Base-by-base conservation (phyloP, 1,140 invertebrate genomes). In the Proctacanthus coquilletti region DNA sequence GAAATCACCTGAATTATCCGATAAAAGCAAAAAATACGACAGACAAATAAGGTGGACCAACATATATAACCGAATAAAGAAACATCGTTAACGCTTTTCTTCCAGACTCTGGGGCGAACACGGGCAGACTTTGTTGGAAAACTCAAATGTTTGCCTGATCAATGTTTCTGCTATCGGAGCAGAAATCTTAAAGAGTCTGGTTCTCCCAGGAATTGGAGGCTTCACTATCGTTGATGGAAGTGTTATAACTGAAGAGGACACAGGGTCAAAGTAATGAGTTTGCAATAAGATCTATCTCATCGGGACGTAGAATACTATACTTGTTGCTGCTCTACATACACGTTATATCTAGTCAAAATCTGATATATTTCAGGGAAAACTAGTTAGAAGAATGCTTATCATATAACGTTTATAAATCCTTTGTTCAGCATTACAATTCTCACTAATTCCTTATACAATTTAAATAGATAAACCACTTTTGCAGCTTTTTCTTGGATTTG, bases 211-310 rank as follows among this genome's bases (percentile, higher is more conserved):
- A 10, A 81, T 97, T 50, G 91, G 93, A 40, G 80, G 84, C n/a
- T 91, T 98, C 47, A 96, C 91, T 1, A 88, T 98, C 47, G 77
- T 96, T 6, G 95, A 98, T 73, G 83, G 81, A 11, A 74, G 79
- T 49, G 81, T 77, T 50, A 72, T 89, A 2, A 79, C 71, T 17
- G 81, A 86, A 41, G 85, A 93, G 62, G 92, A 98, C 64, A 72
- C 93, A 42, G 91, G 88, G 18, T 81, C 80, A 47, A 96, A 96
- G 84, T 88, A 72, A 65, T 61, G 57, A 17, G 0, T 36, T n/a
- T n/a, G n/a, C n/a, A n/a, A n/a, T n/a, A n/a, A n/a, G n/a, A n/a
- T n/a, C n/a, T n/a, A n/a, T n/a, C n/a, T n/a, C n/a, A n/a, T n/a
- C n/a, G n/a, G n/a, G n/a, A n/a, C n/a, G n/a, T n/a, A n/a, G n/a